Conservation (phyloP, 2,888 invertebrate genomes). For the Aleiodes leptofemur region DNA sequence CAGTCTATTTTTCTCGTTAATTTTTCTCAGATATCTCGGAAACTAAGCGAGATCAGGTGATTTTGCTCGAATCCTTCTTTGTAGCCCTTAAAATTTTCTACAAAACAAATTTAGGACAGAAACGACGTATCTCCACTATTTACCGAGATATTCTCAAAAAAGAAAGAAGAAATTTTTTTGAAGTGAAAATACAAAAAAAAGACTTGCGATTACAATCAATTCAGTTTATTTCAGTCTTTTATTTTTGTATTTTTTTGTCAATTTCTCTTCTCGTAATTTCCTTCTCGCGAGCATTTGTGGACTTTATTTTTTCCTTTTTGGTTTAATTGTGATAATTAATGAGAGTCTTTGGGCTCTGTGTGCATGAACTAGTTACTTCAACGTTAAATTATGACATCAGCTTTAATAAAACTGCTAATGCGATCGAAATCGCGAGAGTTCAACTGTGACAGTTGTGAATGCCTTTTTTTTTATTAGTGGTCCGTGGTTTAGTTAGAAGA, state of each 20-base stretch:
- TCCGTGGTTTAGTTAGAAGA: not conserved
- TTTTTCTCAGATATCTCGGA: too few species aligned
- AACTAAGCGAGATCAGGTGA: too few species aligned
- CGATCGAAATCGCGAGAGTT: constrained; percentile 8
- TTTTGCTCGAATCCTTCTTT: too few species aligned
- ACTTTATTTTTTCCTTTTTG: not conserved
- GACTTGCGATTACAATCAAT: not conserved
- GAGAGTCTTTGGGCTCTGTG: not conserved
- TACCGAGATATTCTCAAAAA: too few species aligned
- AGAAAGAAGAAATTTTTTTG: too few species aligned
- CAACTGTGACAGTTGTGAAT: not conserved
- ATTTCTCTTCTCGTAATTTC: too few species aligned
- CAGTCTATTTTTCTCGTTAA: too few species aligned
- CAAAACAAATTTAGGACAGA: too few species aligned
- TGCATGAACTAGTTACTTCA: not conserved
- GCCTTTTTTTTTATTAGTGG: not conserved
- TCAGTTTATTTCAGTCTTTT: not conserved
- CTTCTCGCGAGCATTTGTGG: too few species aligned
- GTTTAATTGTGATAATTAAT: not conserved
- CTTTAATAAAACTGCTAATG: constrained; percentile 8
- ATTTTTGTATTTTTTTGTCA: not conserved
- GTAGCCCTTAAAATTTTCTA: too few species aligned
- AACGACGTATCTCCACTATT: too few species aligned
- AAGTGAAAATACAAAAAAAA: not conserved
- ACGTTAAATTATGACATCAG: constrained; percentile 13